These are phyloP conservation scores for Cosmopolites sordidus DNA, from an alignment of 2,888 invertebrate genomes.

Conservation along the genomic window DNA sequence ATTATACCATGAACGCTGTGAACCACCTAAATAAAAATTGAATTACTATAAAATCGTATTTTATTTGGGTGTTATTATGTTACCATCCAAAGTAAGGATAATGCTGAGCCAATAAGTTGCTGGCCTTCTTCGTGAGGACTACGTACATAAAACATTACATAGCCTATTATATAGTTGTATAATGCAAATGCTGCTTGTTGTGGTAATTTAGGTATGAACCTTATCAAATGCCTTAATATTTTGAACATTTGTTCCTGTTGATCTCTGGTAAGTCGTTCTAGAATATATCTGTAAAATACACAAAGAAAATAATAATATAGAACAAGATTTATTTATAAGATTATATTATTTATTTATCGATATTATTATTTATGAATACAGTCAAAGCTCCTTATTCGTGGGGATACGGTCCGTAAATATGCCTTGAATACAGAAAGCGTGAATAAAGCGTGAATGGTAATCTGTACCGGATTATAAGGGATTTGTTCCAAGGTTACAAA, in stretches of 20 bases:
- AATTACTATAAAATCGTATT: not conserved
- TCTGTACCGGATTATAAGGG: too few species aligned
- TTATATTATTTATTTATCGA: too few species aligned
- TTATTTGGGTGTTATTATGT: not conserved
- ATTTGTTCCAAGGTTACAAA: too few species aligned
- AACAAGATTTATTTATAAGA: too few species aligned
- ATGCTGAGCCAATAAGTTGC: constrained; percentile 87
- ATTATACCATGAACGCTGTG: constrained; percentile 98
- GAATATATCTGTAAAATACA: constrained; percentile 60
- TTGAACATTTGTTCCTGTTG: constrained; percentile 94
- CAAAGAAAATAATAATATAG: too few species aligned
- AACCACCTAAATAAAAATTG: constrained; percentile 64
- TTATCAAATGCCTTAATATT: constrained; percentile 81
- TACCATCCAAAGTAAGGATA: constrained; percentile 96
- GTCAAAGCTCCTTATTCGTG: too few species aligned
- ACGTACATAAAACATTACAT: constrained; percentile 98
- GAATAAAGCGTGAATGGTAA: too few species aligned
- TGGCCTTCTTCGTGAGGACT: constrained; percentile 95
- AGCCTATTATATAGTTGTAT: constrained; percentile 98
- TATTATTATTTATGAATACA: not conserved
- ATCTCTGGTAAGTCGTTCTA: constrained; percentile 91
- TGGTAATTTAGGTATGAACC: constrained; percentile 88
- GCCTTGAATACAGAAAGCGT: too few species aligned
- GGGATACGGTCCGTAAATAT: too few species aligned
- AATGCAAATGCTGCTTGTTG: constrained; percentile 97